Evolutionary conservation across 2,797 vertebrate species (phyloP), one percentile per base, ranked within the genome.

Genomic region (Champsocephalus gunnari): DNA sequence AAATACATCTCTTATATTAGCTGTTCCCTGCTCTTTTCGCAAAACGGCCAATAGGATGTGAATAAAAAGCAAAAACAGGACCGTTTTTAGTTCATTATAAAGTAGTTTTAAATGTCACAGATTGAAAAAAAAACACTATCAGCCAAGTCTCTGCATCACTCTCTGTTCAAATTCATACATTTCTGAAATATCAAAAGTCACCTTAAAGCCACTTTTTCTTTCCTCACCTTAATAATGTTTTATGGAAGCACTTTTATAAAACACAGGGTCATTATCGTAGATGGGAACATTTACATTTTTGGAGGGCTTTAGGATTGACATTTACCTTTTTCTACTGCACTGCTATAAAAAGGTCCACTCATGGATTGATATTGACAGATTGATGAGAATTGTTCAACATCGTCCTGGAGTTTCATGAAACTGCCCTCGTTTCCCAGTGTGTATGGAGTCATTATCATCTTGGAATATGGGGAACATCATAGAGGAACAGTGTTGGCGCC

Each of bases 101-200:
- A 66, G 66, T 11, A 44, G 50, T 73, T 87, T 66, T 51, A 81
- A 88, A 89, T 78, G 74, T 63, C 71, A 78, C 12, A n/a, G 19
- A 73, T 44, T 34, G 12, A 32, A 66, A 67, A 57, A 13, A 10
- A 21, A n/a, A 19, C 13, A 13, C 41, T 4, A 41, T 38, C 41
- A 48, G 19, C 21, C 2, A 38, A 8, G 19, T 49, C 21, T 45
- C n/a, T 51, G 21, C 47, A 4, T 51, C 9, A 66, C 11, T 62
- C 14, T 67, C 10, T 57, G 6, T 59, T 72, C 19, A 51, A 71
- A 79, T 68, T 43, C 58, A 17, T 38, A 41, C 51, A 65, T 65
- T 63, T 47, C 47, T 41, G 48, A 28, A 58, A 74, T 59, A 60
- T 53, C 54, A 55, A 71, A 75, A 41, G 13, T 57, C 32, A 48